Evolutionary conservation across 2,888 invertebrate species (phyloP).

Genomic region (Melanophora roralis): DNA sequence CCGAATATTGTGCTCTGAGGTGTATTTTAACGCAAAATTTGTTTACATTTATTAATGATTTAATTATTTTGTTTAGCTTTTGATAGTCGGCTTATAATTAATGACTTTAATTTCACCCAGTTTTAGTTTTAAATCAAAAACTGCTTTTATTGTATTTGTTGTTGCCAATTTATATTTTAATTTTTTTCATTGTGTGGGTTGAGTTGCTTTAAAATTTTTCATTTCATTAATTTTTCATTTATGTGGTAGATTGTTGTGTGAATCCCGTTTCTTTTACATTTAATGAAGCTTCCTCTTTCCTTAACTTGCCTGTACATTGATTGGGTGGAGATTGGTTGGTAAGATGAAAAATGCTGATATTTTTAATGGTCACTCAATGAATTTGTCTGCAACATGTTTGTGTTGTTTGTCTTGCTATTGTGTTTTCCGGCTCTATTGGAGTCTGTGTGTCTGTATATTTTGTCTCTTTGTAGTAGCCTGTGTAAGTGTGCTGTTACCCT

Average conservation of each 20-base stretch:
- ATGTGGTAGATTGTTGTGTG: slow-evolving; percentile 21
- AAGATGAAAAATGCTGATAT: slow-evolving; percentile 5
- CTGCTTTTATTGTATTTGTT: not conserved
- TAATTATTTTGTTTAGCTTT: slow-evolving; percentile 16
- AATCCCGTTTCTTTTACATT: not conserved
- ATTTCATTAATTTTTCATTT: slow-evolving; percentile 33
- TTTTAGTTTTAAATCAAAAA: not conserved
- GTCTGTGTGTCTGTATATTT: not conserved
- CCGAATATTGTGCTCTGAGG: no score
- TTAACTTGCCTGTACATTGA: not conserved
- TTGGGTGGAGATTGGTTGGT: not conserved
- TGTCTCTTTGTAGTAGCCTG: no score
- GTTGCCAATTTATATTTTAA: not conserved
- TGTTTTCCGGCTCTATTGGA: not conserved
- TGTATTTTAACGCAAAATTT: not conserved
- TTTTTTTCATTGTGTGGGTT: not conserved
- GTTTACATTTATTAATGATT: not conserved
- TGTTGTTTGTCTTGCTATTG: slow-evolving; percentile 20
- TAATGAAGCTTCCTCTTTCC: not conserved
- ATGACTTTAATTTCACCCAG: slow-evolving; percentile 5
- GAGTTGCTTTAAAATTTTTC: slow-evolving; percentile 3
- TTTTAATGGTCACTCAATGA: slow-evolving; percentile 61
- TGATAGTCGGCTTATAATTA: not conserved
- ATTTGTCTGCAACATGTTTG: slow-evolving; percentile 43
- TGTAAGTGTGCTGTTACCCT: slow-evolving; percentile 17